These are phyloP conservation scores for Myopa testacea DNA, from an alignment of 2,888 invertebrate species.

Conservation along the genomic window DNA sequence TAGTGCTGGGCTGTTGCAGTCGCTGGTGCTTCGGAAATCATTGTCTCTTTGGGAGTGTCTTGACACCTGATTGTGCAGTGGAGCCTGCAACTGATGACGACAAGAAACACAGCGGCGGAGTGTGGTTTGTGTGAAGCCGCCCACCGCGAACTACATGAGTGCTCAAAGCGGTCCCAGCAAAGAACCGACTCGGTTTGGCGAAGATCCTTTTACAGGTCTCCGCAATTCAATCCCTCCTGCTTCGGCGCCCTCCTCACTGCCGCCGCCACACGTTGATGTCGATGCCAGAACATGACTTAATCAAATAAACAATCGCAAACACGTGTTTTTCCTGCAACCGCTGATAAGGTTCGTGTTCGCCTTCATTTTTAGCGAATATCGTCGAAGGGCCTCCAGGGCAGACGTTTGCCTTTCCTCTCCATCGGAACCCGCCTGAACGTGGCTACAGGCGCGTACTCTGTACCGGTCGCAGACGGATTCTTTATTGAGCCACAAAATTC, in stretches of 20 bases:
- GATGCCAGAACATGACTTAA: constrained; percentile 39
- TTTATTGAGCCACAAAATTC: constrained; percentile 49
- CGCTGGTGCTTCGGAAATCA: background rate
- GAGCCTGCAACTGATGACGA: background rate
- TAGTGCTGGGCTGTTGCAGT: background rate
- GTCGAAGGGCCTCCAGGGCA: constrained; percentile 46
- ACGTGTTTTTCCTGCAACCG: constrained; percentile 45
- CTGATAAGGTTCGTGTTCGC: constrained; percentile 30
- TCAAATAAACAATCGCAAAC: constrained; percentile 50
- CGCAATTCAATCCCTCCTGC: too few relatives aligned
- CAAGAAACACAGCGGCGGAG: background rate
- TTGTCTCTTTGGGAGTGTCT: constrained; percentile 4
- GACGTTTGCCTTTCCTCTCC: constrained; percentile 37
- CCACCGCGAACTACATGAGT: background rate
- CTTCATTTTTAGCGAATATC: constrained; percentile 25
- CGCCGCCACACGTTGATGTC: too few relatives aligned
- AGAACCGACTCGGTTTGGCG: background rate
- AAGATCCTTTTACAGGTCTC: too few relatives aligned
- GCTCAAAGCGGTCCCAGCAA: background rate
- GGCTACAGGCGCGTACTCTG: constrained; percentile 47
- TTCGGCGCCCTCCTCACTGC: too few relatives aligned
- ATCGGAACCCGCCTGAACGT: constrained; percentile 38
- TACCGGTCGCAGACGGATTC: constrained; percentile 44
- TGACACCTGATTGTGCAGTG: constrained; percentile 28
- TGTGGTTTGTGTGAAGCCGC: constrained; percentile 16